Evolutionary conservation across 2,888 invertebrate species (phyloP), one percentile per base, ranked within the genome.

Genomic region (Cataglyphis rosenhaueri): DNA sequence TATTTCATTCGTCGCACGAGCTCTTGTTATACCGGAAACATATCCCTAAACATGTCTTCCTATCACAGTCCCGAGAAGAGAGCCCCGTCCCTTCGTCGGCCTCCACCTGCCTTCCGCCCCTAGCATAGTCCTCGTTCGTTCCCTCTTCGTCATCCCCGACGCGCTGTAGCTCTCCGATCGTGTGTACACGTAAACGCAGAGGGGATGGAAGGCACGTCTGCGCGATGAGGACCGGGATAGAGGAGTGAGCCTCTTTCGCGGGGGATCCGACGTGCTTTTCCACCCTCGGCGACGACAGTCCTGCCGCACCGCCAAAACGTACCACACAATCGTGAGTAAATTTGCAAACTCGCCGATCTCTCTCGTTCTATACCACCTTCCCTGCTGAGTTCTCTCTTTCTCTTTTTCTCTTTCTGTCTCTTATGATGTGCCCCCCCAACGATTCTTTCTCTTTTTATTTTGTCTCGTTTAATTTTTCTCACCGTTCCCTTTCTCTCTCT

Each of bases 271-370:
- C 91, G 91, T 90, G 91, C 90, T 93, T 92, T 91, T 87, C 90
- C 86, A 84, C 86, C 90, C 86, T 88, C 91, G 90, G 87, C 90
- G 88, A 87, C 91, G 92, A 89, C 94, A 94, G 94, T 94, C 92
- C 93, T 93, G 93, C 94, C 94, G 94, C 92, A 93, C 92, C 93
- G 91, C 91, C 93, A 93, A 93, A 91, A 92, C 94, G 94, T 92
- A 93, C 91, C 92, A 89, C 93, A 93, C 92, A 94, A 93, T 93
- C 92, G 94, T 94, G 93, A 94, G 94, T 94, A 94, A 87, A 92
- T 89, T 84, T 86, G 89, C 78, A 85, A 79, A 87, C 65, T 83
- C 44, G 65, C 76, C 76, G 57, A 75, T 74, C 52, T 71, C 76
- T 52, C 73, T 68, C 82, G 76, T 84, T 86, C 32, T 52, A 52